A percentile compares a stretch with the other conserved stretches of the same genome.
Conservation (phyloP, 2,113 vertebrate genomes). For the Prionailurus bengalensis region DNA sequence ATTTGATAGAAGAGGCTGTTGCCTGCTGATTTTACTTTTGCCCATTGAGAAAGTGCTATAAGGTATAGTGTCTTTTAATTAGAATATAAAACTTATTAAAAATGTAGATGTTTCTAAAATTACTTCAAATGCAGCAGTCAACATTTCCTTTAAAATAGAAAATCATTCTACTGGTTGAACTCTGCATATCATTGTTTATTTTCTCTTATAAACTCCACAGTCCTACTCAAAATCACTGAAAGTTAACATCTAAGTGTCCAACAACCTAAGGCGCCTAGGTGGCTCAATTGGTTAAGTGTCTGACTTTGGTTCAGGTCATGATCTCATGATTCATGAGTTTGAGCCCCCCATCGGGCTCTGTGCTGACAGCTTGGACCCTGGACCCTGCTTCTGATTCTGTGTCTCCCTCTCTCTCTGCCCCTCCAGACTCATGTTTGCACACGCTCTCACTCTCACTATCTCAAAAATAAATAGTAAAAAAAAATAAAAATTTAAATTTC, state of each 20-base stretch:
- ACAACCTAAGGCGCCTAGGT: not conserved
- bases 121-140: not conserved
- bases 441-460: too few relatives aligned
- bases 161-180: not conserved
- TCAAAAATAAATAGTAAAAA: too few relatives aligned
- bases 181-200: not conserved
- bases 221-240: not conserved
- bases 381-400: too few relatives aligned
- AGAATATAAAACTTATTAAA: not conserved
- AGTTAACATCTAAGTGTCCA: not conserved
- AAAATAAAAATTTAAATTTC: not conserved
- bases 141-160: not conserved
- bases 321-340: too few relatives aligned
- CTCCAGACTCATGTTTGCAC: too few relatives aligned
- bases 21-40: not conserved
- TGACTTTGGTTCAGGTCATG: too few relatives aligned
- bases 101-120: not conserved
- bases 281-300: too few relatives aligned
- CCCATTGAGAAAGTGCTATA: not conserved
- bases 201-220: not conserved
- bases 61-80: not conserved
- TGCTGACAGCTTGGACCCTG: too few relatives aligned
- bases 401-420: too few relatives aligned
- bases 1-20: not conserved
- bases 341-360: too few relatives aligned